phyloP scores from a whole-genome alignment of 1,140 invertebrate genomes.

The Drosophila suzukii region DNA sequence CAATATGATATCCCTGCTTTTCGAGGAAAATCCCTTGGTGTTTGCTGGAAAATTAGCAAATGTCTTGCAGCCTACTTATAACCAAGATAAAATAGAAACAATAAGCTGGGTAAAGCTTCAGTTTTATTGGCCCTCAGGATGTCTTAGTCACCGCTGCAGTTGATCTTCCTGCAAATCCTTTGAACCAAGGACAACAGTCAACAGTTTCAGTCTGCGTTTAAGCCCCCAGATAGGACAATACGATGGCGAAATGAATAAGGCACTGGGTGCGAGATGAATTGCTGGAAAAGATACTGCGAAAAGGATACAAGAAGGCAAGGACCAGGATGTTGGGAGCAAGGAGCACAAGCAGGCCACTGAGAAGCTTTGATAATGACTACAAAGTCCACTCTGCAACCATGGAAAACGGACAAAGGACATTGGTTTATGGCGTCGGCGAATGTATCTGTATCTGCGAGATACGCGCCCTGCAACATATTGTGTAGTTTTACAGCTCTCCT shows the following conservation, averaged over 20 bases:
- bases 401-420: background rate
- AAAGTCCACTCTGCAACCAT: slow-evolving; percentile 39
- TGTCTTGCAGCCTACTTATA: background rate
- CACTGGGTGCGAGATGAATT: background rate
- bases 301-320: background rate
- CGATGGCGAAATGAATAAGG: slow-evolving; percentile 3
- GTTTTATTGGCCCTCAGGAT: slow-evolving; percentile 10
- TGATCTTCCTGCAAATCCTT: slow-evolving; percentile 32
- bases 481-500: slow-evolving; percentile 19
- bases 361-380: slow-evolving; percentile 66
- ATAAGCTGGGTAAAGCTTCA: background rate
- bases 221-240: slow-evolving; percentile 28
- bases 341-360: slow-evolving; percentile 5
- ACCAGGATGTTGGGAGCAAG: background rate
- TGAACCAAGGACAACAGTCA: slow-evolving; percentile 12
- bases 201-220: slow-evolving; percentile 5
- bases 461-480: slow-evolving; percentile 46
- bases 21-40: background rate
- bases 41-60: background rate
- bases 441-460: slow-evolving; percentile 48
- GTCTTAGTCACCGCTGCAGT: slow-evolving; percentile 11
- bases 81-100: background rate
- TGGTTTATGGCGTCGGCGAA: slow-evolving; percentile 44
- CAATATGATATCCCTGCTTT: background rate
- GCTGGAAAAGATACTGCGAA: background rate